Conservation (phyloP, 2,888 invertebrate species). For the Lamellibrachia satsuma region DNA sequence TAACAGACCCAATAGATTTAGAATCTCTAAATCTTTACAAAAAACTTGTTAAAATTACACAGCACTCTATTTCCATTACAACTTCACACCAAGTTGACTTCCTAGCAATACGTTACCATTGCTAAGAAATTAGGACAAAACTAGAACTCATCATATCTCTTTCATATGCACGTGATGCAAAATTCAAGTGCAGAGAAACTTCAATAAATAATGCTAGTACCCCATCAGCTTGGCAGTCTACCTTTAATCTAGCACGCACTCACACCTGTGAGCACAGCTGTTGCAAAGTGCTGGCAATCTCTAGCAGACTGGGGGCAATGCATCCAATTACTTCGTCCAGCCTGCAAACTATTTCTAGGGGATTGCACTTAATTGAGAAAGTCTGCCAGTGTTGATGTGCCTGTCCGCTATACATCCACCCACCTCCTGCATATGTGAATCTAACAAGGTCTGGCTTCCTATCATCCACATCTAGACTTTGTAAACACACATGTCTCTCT, state of each 20-base stretch:
- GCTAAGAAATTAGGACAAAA: background rate
- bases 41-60: background rate
- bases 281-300: background rate
- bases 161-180: background rate
- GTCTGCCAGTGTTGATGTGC: background rate
- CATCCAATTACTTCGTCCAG: background rate
- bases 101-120: background rate
- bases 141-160: background rate
- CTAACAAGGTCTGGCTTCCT: background rate
- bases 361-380: conserved; percentile 13
- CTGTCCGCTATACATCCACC: background rate
- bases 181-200: background rate
- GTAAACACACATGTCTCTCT: background rate
- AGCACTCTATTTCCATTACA: background rate
- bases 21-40: background rate
- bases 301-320: background rate
- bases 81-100: background rate
- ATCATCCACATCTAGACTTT: background rate
- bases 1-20: no score
- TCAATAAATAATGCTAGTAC: background rate
- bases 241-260: background rate
- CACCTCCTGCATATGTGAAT: background rate
- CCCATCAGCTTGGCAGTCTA: background rate
- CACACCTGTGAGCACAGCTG: background rate
- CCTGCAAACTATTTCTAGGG: background rate